Base-by-base conservation (phyloP, 35 echinoderm and acorn worm genomes). In the Lytechinus pictus region DNA sequence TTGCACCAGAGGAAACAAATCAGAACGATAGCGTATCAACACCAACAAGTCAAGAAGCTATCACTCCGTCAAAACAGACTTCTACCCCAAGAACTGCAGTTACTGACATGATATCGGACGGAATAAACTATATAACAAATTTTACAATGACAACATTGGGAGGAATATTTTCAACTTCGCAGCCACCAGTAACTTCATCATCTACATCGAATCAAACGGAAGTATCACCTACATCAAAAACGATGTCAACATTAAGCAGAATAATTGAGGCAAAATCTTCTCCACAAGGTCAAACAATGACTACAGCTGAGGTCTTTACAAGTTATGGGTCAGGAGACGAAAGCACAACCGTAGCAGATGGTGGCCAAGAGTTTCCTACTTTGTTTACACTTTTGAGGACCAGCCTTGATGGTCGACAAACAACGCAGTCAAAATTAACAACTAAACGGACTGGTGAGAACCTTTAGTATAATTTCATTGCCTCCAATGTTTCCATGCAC, bases 61-160 rank as follows among this genome's bases (percentile, higher is more conserved):
- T 79, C n/a, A n/a, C 66, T n/a, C 66, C 21, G 21, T 8, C 21
- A 79, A 24, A 79, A 79, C 19, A n/a, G 6, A 16, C 66, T 79
- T n/a, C 66, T 24, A 79, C 66, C 6, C 66, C 66, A 7, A 79
- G 21, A 6, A 79, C 66, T 24, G 66, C 66, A n/a, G 21, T 79
- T 7, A 79, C 21, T 24, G 19, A 79, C 66, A 79, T 79, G n/a
- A 79, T 79, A 19, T 79, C 14, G 19, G 66, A 79, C 8, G 66
- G 66, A 79, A n/a, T 79, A n/a, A 79, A 79, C 66, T 79, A 79
- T 79, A 79, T 79, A 79, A 79, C 66, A 3, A 79, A 79, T 79
- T n/a, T 79, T 1, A 79, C 66, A 16, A 79, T 79, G 66, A 79
- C 66, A 79, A 79, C 66, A 79, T 24, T 79, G 14, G 66, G 66